A percentile compares a stretch with the other conserved stretches of the same genome.
These are phyloP conservation scores for Dasysyrphus tricinctus DNA, from an alignment of 2,888 invertebrate species.

Conservation along the genomic window DNA sequence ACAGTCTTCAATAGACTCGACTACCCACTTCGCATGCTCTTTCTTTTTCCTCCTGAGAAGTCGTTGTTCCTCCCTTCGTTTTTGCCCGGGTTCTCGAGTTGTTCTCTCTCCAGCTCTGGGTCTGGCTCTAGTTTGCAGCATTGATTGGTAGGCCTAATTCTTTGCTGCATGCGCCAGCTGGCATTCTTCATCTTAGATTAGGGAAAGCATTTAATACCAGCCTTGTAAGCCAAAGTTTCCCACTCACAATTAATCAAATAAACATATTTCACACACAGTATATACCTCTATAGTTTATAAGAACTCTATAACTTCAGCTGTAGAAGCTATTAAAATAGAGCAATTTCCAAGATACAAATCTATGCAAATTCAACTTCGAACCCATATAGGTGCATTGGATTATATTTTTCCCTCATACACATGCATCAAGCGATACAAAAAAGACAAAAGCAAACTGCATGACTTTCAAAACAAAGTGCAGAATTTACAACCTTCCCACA, in stretches of 20 bases:
- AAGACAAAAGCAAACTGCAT: conserved; percentile 34
- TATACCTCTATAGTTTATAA: neutral
- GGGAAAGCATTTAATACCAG: no score
- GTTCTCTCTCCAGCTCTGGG: no score
- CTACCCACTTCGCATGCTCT: no score
- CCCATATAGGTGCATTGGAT: conserved; percentile 20
- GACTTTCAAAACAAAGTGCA: conserved; percentile 48
- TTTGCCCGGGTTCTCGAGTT: no score
- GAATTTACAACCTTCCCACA: conserved; percentile 69
- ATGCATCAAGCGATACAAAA: neutral
- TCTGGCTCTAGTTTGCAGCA: no score
- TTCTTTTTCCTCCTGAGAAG: no score
- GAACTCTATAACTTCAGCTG: neutral
- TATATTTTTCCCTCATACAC: conserved; percentile 16
- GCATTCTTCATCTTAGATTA: no score
- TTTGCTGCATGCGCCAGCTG: no score
- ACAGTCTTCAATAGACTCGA: no score
- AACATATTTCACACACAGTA: conserved; percentile 33
- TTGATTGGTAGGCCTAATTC: no score
- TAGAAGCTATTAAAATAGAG: conserved; percentile 58
- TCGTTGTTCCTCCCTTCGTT: no score
- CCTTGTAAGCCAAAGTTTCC: neutral
- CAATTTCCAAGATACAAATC: conserved; percentile 60
- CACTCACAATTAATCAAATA: neutral
- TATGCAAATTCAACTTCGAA: conserved; percentile 61